phyloP scores from a whole-genome alignment of 2,113 vertebrate species.

The Cryptomyrus ogoouensis region DNA sequence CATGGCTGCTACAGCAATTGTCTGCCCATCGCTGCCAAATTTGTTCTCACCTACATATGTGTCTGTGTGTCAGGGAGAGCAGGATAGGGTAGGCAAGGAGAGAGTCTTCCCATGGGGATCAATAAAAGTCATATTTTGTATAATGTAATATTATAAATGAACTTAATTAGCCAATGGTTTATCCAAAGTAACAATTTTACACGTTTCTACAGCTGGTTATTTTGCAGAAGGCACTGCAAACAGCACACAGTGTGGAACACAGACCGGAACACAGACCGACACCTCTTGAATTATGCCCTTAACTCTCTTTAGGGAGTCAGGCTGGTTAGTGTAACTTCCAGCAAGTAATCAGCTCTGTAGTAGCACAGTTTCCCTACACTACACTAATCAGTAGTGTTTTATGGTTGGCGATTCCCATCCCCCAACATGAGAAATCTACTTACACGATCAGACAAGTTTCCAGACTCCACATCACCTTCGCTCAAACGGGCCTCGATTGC shows the following conservation, averaged over 20 bases:
- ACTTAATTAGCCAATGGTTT: background rate
- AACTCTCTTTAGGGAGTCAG: background rate
- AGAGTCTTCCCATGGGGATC: background rate
- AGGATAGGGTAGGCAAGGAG: background rate
- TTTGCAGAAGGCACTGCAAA: background rate
- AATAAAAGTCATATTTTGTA: too few relatives aligned
- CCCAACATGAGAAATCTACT: constrained; percentile 16
- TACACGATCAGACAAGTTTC: constrained; percentile 68
- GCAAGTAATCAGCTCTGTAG: background rate
- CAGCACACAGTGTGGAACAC: background rate
- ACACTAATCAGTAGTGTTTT: background rate
- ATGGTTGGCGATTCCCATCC: background rate
- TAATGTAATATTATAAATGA: background rate
- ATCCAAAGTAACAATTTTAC: background rate
- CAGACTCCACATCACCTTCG: constrained; percentile 56
- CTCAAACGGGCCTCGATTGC: constrained; percentile 50
- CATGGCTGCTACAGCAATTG: background rate
- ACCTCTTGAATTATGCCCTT: background rate
- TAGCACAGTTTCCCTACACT: background rate
- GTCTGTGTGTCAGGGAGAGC: background rate
- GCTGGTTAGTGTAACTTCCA: background rate
- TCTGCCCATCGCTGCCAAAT: background rate
- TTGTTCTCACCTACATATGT: background rate
- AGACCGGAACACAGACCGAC: background rate
- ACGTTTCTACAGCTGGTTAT: background rate